phyloP scores from a whole-genome alignment of 2,113 vertebrate species.

The Passer montanus region DNA sequence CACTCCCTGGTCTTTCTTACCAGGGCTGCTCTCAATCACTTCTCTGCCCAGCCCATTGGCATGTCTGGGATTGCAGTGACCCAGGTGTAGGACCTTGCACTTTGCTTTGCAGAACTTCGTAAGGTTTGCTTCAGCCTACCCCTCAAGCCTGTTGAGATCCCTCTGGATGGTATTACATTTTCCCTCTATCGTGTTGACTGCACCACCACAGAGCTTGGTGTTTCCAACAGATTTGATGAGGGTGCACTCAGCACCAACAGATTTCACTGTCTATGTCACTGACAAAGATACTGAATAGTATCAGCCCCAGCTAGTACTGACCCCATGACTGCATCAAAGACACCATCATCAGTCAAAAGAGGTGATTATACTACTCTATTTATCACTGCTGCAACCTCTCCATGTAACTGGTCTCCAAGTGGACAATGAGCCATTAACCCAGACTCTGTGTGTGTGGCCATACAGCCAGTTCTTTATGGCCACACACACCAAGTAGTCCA shows the following conservation, averaged over 20 bases:
- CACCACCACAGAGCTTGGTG: not conserved
- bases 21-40: not conserved
- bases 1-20: not conserved
- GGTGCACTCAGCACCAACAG: not conserved
- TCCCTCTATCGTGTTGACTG: rapidly evolving
- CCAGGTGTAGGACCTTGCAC: not conserved
- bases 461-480: not conserved
- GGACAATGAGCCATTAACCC: not conserved
- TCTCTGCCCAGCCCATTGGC: not conserved
- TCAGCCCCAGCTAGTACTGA: not conserved
- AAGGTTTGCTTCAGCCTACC: not conserved
- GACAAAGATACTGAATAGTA: not conserved
- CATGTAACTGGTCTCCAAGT: not conserved
- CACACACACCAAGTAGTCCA: not conserved
- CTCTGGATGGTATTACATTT: not conserved
- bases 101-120: not conserved
- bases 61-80: not conserved
- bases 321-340: not conserved
- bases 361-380: not conserved
- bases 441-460: not conserved
- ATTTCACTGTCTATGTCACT: not conserved
- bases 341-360: not conserved
- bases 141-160: not conserved
- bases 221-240: not conserved
- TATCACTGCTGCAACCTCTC: not conserved